Percentiles rank a stretch among this genome's conserved stretches.
Evolutionary conservation across 2,888 invertebrate species (phyloP).

Genomic region (Apotomis betuletana): DNA sequence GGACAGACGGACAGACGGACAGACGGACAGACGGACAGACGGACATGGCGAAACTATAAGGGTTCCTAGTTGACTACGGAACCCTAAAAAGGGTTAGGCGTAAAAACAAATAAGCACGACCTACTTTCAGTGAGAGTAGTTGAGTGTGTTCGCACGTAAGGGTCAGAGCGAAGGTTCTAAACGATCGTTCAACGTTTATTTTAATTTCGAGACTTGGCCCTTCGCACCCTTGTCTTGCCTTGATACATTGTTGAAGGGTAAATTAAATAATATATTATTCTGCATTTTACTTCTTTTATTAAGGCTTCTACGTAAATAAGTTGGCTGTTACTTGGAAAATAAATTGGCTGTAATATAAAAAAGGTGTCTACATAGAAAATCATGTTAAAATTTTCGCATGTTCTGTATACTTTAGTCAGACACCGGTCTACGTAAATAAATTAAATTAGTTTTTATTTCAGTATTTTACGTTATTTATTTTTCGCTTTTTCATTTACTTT

Average conservation of each 20-base stretch:
- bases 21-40: too few relatives aligned
- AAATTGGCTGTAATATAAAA: conserved; percentile 36
- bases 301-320: conserved; percentile 37
- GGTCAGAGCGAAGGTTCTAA: conserved; percentile 42
- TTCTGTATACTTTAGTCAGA: too few relatives aligned
- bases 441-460: too few relatives aligned
- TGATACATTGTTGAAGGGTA: conserved; percentile 44
- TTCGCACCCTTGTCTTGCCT: conserved; percentile 44
- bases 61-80: too few relatives aligned
- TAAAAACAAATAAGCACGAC: conserved; percentile 19
- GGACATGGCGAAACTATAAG: too few relatives aligned
- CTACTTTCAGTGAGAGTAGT: conserved; percentile 14
- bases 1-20: too few relatives aligned
- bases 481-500: too few relatives aligned
- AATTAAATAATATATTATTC: conserved; percentile 44
- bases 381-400: neutral
- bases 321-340: conserved; percentile 35
- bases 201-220: conserved; percentile 44
- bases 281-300: conserved; percentile 41
- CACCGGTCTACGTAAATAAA: too few relatives aligned
- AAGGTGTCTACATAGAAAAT: neutral
- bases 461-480: too few relatives aligned
- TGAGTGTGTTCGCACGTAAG: conserved; percentile 26
- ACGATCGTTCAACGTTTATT: conserved; percentile 45
- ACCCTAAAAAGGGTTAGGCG: neutral